Evolutionary conservation across 2,113 vertebrate species (phyloP), one percentile per base, ranked within the genome.

Genomic region (Cathartes aura): DNA sequence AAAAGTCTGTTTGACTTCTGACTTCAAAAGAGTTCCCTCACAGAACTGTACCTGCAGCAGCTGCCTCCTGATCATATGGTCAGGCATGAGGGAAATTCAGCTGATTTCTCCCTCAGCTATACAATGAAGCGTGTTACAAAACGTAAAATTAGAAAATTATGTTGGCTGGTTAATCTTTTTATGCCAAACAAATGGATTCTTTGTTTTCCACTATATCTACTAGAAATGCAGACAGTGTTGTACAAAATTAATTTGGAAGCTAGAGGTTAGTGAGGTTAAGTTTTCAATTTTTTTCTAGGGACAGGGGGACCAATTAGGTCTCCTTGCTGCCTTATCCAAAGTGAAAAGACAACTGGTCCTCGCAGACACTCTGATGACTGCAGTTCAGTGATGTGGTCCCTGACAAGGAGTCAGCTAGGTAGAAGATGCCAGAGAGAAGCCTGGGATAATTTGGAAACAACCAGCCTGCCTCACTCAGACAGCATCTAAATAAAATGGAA

Each of bases 31-130:
- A 88, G 42, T 18, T 92, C 55, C 38, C 42, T 91, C 1, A 6
- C 40, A 88, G 67, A 91, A 86, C 32, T 70, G 40, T 66, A 73
- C 66, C 94, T 90, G 0, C 64, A 82, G 71, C 71, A 85, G 72
- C 71, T 88, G 74, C 23, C 62, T 94, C 50, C 87, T 95, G 87
- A 90, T 97, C 97, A 97, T 81, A 88, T 78, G 96, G 63, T 78
- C 67, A 91, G 67, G 63, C 94, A 96, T 91, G 82, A 95, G 91
- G 74, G 47, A 90, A 93, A 88, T 91, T 95, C 95, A 96, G 82
- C 93, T 97, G 96, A 97, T 93, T 94, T 90, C 63, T 91, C 63
- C 30, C 74, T 93, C 71, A 80, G 45, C 32, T 90, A 20, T 92
- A 93, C 38, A 96, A 88, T 93, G 59, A 76, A 80, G 50, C 2